Evolutionary conservation across 2,797 vertebrate species (phyloP).

Genomic region (Periophthalmus magnuspinnatus): DNA sequence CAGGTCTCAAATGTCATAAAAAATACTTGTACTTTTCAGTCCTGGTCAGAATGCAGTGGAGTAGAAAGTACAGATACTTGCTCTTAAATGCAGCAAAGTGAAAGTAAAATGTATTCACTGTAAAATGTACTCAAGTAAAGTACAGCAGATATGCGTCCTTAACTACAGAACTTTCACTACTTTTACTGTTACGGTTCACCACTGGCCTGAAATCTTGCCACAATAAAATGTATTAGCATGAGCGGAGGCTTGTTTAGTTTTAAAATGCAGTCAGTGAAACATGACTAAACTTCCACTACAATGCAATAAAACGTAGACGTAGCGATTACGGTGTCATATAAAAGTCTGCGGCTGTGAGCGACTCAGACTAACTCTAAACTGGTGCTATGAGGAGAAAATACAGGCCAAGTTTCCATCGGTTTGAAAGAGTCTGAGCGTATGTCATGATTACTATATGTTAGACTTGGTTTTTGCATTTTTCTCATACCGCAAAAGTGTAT

Average conservation of each 20-base stretch:
- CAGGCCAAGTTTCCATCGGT: neutral
- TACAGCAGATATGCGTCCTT: no score
- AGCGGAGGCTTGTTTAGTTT: conserved; percentile 4
- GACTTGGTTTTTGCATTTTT: no score
- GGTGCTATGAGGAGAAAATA: neutral
- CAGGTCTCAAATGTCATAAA: no score
- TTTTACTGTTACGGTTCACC: no score
- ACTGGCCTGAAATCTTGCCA: neutral
- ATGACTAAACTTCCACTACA: conserved; percentile 9
- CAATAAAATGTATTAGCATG: neutral
- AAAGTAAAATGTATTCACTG: no score
- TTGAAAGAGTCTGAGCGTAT: neutral
- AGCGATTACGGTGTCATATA: conserved; percentile 11
- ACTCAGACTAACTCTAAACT: neutral
- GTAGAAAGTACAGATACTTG: no score
- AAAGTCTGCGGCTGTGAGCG: conserved; percentile 1
- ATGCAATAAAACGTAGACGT: conserved; percentile 1
- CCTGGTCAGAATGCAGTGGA: no score
- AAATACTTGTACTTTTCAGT: no score
- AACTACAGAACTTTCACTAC: no score
- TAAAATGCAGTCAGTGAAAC: conserved; percentile 1
- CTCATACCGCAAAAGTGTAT: no score
- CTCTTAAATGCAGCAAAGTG: no score
- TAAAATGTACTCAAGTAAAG: no score
- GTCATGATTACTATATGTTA: neutral